Evolutionary conservation across 2,888 invertebrate species (phyloP).

Genomic region (Ptycholaimellus sp.): DNA sequence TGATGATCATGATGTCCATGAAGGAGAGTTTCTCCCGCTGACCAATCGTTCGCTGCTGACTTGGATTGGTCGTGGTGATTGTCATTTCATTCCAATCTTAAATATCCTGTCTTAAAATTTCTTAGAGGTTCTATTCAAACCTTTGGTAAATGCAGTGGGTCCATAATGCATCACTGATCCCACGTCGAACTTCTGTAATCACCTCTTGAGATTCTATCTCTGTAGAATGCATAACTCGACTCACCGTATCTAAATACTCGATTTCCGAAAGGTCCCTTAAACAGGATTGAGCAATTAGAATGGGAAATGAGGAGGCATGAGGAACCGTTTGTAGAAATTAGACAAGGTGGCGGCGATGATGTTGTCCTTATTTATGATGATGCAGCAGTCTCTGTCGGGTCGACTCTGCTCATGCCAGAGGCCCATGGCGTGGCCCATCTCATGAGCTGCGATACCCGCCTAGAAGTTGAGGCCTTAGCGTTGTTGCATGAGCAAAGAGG

Average conservation of each 20-base stretch:
- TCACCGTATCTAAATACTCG: no score
- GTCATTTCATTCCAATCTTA: constrained; percentile 17
- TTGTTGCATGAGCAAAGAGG: no score
- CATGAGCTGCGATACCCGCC: constrained; percentile 22
- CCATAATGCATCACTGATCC: constrained; percentile 21
- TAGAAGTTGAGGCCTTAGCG: constrained; percentile 11
- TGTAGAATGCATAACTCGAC: no score
- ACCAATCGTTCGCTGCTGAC: constrained; percentile 22
- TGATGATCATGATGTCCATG: constrained; percentile 16
- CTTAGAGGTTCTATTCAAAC: not conserved
- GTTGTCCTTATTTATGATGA: constrained; percentile 11
- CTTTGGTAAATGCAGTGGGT: constrained; percentile 18
- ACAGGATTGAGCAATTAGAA: no score
- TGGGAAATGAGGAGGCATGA: no score
- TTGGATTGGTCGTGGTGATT: constrained; percentile 16
- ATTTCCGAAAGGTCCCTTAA: no score
- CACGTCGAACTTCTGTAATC: no score
- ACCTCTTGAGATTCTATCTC: no score
- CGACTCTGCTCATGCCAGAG: constrained; percentile 24
- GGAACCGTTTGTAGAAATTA: no score
- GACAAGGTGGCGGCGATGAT: no score
- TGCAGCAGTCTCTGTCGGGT: constrained; percentile 15
- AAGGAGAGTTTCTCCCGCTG: constrained; percentile 22
- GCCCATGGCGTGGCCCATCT: constrained; percentile 21
- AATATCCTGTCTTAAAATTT: not conserved